phyloP scores from a whole-genome alignment of 2,113 vertebrate genomes.

The Pedionomus torquatus region DNA sequence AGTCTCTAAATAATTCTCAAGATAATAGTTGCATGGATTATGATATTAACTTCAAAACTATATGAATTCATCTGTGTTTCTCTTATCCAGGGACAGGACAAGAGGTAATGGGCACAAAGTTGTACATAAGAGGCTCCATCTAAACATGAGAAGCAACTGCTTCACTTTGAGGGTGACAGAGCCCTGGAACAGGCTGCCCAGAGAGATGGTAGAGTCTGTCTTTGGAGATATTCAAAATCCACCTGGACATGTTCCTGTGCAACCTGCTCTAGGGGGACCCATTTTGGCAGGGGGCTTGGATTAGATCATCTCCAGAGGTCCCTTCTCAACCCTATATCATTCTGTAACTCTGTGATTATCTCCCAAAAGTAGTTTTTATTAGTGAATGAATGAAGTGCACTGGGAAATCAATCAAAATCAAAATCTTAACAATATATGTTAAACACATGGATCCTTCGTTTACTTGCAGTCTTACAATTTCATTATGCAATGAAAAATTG shows the following conservation, averaged over 20 bases:
- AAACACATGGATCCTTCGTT: background rate
- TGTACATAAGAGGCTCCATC: too few species aligned
- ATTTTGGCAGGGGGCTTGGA: too few species aligned
- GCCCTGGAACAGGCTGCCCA: too few species aligned
- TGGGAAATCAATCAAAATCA: background rate
- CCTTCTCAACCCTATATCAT: too few species aligned
- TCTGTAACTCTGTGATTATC: background rate
- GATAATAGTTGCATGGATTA: accelerated
- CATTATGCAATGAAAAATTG: background rate
- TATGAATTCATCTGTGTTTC: background rate
- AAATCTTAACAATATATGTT: background rate
- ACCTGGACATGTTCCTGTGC: too few species aligned
- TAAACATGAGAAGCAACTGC: too few species aligned
- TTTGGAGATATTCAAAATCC: too few species aligned
- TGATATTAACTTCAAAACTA: background rate
- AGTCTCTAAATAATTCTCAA: background rate
- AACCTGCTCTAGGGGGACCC: too few species aligned
- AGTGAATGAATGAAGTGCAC: background rate
- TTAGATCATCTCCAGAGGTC: too few species aligned
- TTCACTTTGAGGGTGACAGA: too few species aligned
- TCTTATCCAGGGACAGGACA: background rate
- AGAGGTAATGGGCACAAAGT: too few species aligned
- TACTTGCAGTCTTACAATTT: background rate
- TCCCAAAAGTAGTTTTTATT: background rate
- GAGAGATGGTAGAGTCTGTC: too few species aligned